A percentile compares a stretch with the other conserved stretches of the same genome.
phyloP scores from a whole-genome alignment of 1,140 invertebrate species.

The Amphibalanus amphitrite region DNA sequence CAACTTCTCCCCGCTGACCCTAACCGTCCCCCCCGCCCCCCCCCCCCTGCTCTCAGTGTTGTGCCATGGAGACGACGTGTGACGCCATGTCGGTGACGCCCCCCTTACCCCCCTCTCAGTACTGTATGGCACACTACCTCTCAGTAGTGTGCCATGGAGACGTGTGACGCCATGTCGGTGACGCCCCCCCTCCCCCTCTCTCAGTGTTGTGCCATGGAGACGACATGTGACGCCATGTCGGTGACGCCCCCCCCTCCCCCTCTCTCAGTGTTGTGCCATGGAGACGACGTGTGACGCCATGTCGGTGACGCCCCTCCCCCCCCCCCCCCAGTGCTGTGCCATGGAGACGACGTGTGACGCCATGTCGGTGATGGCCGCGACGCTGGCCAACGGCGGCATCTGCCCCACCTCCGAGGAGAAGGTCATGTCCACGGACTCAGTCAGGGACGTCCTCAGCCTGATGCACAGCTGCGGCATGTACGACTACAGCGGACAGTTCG shows the following conservation, averaged over 20 bases:
- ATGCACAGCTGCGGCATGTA: conserved; percentile 50
- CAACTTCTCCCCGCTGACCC: too few relatives aligned
- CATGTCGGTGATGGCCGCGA: conserved; percentile 38
- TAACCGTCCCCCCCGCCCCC: too few relatives aligned
- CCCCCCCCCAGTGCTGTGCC: conserved; percentile 32
- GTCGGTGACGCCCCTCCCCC: conserved; percentile 27
- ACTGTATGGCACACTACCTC: too few relatives aligned
- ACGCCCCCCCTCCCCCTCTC: too few relatives aligned
- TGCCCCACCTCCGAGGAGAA: conserved; percentile 39
- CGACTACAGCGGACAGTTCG: conserved; percentile 27
- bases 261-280: conserved; percentile 38
- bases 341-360: conserved; percentile 38
- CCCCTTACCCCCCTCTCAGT: too few relatives aligned
- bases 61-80: conserved; percentile 38
- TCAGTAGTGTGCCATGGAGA: conserved; percentile 41
- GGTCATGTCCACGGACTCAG: conserved; percentile 25
- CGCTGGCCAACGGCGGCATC: conserved; percentile 42
- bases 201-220: conserved; percentile 39
- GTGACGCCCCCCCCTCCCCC: too few relatives aligned
- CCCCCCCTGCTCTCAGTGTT: conserved; percentile 25
- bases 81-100: conserved; percentile 39
- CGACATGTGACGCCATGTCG: conserved; percentile 33
- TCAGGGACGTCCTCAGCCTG: conserved; percentile 26
- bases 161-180: conserved; percentile 34
- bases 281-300: conserved; percentile 37